Evolutionary conservation across 2,113 vertebrate genomes (phyloP).

Genomic region (Bambusicola thoracicus): DNA sequence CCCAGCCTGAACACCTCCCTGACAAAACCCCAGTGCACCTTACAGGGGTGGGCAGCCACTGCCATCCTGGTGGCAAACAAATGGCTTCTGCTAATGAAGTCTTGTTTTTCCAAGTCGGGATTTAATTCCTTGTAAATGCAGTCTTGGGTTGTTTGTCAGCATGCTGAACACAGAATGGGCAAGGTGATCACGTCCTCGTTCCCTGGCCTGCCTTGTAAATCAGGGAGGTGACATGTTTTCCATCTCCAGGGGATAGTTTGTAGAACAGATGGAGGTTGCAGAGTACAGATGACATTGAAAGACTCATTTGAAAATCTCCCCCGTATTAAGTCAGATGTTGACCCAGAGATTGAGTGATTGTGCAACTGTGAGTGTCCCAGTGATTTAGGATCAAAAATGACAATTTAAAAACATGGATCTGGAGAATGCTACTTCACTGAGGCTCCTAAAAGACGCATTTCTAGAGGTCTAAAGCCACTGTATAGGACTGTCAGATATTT

Average conservation of each 20-base stretch:
- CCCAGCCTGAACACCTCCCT: accelerated
- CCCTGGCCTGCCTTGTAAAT: not conserved
- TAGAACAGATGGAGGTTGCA: not conserved
- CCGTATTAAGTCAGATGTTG: not conserved
- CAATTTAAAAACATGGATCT: not conserved
- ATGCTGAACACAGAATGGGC: not conserved
- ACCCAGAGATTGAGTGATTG: not conserved
- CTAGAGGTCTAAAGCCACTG: not conserved
- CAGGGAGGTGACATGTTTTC: not conserved
- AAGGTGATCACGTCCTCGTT: not conserved
- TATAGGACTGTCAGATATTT: not conserved
- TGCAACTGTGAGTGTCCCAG: not conserved
- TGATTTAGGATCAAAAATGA: not conserved
- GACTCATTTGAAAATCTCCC: not conserved
- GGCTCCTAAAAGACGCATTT: not conserved
- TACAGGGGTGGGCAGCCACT: not conserved
- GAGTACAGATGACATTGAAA: not conserved
- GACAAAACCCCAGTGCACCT: accelerated
- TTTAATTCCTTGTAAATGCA: not conserved
- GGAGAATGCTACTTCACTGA: not conserved
- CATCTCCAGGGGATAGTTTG: not conserved
- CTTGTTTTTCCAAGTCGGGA: not conserved
- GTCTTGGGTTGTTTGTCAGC: not conserved
- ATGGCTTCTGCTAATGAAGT: not conserved
- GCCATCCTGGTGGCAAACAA: not conserved